These are phyloP conservation scores for Mercenaria mercenaria DNA, from an alignment of 1,140 invertebrate species.

Conservation along the genomic window DNA sequence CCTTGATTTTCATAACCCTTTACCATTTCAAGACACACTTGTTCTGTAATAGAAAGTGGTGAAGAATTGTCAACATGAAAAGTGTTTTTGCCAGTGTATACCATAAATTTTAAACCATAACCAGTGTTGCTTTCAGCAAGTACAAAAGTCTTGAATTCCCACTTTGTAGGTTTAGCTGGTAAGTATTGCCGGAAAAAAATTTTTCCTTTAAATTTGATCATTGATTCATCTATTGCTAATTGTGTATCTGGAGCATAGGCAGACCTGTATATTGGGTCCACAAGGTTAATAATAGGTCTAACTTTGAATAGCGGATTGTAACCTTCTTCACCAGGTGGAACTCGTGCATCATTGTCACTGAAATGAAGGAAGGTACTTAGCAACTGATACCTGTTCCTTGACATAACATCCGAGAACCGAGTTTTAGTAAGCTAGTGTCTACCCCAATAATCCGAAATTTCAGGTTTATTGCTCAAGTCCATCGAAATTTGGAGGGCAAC, in stretches of 20 bases:
- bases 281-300: background rate
- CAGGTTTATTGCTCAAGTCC: background rate
- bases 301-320: conserved; percentile 63
- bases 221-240: background rate
- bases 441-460: background rate
- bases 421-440: background rate
- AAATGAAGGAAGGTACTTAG: conserved; percentile 37
- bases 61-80: background rate
- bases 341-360: conserved; percentile 9
- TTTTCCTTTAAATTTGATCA: background rate
- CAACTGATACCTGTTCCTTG: background rate
- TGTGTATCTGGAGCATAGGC: background rate
- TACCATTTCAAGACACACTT: background rate
- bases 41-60: conserved; percentile 4
- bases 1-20: conserved; percentile 6
- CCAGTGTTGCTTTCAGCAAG: background rate
- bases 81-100: background rate
- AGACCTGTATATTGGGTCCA: background rate
- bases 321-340: conserved; percentile 23
- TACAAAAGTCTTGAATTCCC: background rate
- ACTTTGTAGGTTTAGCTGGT: background rate
- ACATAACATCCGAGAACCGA: background rate
- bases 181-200: background rate
- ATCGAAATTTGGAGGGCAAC: background rate
- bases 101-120: background rate